These are phyloP conservation scores for Nematopogon swammerdamellus DNA, from an alignment of 2,888 invertebrate species.

Conservation along the genomic window DNA sequence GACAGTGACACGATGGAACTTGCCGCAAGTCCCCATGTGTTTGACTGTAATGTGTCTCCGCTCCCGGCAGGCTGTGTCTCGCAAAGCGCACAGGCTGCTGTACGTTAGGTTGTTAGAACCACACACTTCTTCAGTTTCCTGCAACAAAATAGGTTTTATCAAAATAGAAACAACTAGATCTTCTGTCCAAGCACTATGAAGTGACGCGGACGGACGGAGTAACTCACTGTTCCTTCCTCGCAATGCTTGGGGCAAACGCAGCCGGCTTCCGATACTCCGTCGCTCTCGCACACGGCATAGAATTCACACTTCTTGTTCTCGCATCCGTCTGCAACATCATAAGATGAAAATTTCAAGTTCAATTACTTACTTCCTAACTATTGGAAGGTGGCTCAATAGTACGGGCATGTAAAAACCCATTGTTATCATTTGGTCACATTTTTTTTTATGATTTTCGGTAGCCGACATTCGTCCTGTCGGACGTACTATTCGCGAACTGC, in stretches of 20 bases:
- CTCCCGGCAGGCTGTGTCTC: conserved; percentile 73
- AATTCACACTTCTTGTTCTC: conserved; percentile 76
- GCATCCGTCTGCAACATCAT: conserved; percentile 65
- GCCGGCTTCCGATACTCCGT: conserved; percentile 54
- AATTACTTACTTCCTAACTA: conserved; percentile 54
- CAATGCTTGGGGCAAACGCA: conserved; percentile 64
- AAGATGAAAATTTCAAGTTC: too few relatives aligned
- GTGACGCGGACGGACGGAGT: background rate
- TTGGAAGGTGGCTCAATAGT: conserved; percentile 63
- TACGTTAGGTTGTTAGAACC: conserved; percentile 86
- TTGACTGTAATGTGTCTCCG: conserved; percentile 69
- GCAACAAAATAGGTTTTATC: conserved; percentile 1
- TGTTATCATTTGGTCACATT: too few relatives aligned
- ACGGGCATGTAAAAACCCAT: too few relatives aligned
- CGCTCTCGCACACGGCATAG: conserved; percentile 72
- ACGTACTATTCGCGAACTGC: too few relatives aligned
- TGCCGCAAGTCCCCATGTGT: conserved; percentile 85
- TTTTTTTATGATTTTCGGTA: too few relatives aligned
- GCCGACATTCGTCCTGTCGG: too few relatives aligned
- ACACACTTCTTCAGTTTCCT: conserved; percentile 69
- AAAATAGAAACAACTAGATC: background rate
- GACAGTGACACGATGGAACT: too few relatives aligned
- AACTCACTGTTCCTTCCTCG: conserved; percentile 48
- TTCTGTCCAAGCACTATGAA: too few relatives aligned
- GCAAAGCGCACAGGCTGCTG: conserved; percentile 79